Evolutionary conservation across 2,113 vertebrate species (phyloP).

Genomic region (Talpa occidentalis): DNA sequence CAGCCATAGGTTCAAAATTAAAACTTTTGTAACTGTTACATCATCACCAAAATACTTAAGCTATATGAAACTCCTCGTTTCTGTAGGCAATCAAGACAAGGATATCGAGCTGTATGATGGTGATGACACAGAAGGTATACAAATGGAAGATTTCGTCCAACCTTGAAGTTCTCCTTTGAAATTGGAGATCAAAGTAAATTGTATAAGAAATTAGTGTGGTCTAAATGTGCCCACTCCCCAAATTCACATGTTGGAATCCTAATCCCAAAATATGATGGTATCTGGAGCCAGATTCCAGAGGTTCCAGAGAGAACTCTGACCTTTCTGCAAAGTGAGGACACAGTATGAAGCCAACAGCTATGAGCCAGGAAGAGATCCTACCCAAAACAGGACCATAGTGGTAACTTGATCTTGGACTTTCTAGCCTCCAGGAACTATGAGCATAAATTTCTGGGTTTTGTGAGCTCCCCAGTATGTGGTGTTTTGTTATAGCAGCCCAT

Average conservation of each 20-base stretch:
- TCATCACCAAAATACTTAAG: not conserved
- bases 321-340: not conserved
- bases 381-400: not conserved
- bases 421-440: not conserved
- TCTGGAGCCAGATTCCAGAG: not conserved
- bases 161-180: not conserved
- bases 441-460: not conserved
- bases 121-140: not conserved
- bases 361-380: not conserved
- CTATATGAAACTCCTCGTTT: not conserved
- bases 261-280: not conserved
- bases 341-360: not conserved
- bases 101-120: not conserved
- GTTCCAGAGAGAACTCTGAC: not conserved
- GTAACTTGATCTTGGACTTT: not conserved
- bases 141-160: not conserved
- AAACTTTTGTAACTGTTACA: slow-evolving; percentile 33
- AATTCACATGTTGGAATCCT: not conserved
- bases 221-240: not conserved
- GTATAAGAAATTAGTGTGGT: not conserved
- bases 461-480: not conserved
- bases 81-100: not conserved
- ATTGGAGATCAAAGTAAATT: not conserved
- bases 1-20: slow-evolving; percentile 34
- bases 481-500: not conserved